These are phyloP conservation scores for Formica selysi DNA, from an alignment of 1,140 invertebrate genomes.

Conservation along the genomic window DNA sequence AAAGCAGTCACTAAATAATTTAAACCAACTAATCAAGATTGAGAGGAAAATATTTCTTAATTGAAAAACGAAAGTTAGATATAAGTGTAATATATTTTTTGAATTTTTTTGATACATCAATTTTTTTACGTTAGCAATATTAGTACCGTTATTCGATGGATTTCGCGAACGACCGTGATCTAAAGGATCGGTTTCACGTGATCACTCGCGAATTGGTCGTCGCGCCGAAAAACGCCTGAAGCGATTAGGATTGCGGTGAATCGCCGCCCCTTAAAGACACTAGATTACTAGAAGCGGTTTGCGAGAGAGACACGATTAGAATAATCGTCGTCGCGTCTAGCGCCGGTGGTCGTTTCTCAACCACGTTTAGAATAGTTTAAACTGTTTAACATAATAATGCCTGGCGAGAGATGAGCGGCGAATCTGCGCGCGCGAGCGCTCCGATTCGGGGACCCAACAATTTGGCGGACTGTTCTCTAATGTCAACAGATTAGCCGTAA, in stretches of 20 bases:
- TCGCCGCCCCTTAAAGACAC: constrained; percentile 61
- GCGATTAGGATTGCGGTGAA: constrained; percentile 52
- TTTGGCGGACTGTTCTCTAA: constrained; percentile 82
- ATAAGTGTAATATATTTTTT: neutral
- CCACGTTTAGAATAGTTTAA: constrained; percentile 78
- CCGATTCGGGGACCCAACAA: constrained; percentile 76
- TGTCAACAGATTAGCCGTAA: constrained; percentile 86
- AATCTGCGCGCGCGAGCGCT: constrained; percentile 39
- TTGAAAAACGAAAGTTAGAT: neutral
- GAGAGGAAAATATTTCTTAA: neutral
- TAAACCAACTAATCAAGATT: neutral
- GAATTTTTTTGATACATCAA: neutral
- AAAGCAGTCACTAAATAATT: neutral
- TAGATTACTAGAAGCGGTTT: constrained; percentile 54
- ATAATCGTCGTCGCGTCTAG: constrained; percentile 72
- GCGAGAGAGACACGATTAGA: constrained; percentile 79
- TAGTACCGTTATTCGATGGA: neutral
- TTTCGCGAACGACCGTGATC: neutral
- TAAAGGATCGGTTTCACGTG: constrained; percentile 39
- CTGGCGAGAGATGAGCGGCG: constrained; percentile 56
- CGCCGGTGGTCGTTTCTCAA: constrained; percentile 60
- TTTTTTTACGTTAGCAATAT: neutral
- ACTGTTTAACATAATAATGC: constrained; percentile 86
- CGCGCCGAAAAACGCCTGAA: constrained; percentile 36
- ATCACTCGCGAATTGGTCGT: constrained; percentile 62